These are phyloP conservation scores for Chydorus sphaericus DNA, from an alignment of 2,888 invertebrate species.

Conservation along the genomic window DNA sequence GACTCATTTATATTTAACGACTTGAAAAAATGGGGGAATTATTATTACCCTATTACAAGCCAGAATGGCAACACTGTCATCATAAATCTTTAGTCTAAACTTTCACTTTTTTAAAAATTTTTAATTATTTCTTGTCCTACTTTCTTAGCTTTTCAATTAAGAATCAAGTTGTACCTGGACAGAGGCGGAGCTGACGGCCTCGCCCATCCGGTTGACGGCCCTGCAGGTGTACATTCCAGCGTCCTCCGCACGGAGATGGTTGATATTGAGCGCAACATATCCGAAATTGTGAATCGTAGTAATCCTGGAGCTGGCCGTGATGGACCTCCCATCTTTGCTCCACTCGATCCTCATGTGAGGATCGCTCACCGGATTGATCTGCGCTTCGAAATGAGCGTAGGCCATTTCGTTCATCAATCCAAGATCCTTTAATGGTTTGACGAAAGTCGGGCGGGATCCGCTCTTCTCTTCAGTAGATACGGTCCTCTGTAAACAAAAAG, in stretches of 20 bases:
- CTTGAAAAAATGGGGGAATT: too few relatives aligned
- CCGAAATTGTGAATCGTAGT: constrained; percentile 97
- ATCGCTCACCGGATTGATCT: constrained; percentile 80
- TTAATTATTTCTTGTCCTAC: not conserved
- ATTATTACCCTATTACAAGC: too few relatives aligned
- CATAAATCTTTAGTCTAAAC: too few relatives aligned
- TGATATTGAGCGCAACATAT: constrained; percentile 90
- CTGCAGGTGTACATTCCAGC: constrained; percentile 84
- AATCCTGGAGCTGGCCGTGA: constrained; percentile 93
- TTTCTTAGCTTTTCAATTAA: not conserved
- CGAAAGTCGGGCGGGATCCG: constrained; percentile 65
- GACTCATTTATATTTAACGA: too few relatives aligned
- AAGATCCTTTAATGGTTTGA: constrained; percentile 69
- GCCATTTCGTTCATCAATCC: constrained; percentile 78
- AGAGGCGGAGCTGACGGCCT: constrained; percentile 69
- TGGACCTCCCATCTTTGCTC: constrained; percentile 84
- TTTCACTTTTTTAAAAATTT: not conserved
- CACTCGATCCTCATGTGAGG: constrained; percentile 88
- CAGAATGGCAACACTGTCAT: too few relatives aligned
- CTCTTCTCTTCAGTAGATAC: constrained; percentile 60
- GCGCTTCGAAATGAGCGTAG: constrained; percentile 85
- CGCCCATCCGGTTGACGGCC: constrained; percentile 78
- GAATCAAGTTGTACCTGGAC: too few relatives aligned
- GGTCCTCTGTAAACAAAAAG: too few relatives aligned
- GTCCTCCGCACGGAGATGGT: constrained; percentile 98